Percentiles rank a stretch among this genome's conserved stretches.
Conservation (phyloP, 2,113 vertebrate genomes). For the Pollimyrus isidori region DNA sequence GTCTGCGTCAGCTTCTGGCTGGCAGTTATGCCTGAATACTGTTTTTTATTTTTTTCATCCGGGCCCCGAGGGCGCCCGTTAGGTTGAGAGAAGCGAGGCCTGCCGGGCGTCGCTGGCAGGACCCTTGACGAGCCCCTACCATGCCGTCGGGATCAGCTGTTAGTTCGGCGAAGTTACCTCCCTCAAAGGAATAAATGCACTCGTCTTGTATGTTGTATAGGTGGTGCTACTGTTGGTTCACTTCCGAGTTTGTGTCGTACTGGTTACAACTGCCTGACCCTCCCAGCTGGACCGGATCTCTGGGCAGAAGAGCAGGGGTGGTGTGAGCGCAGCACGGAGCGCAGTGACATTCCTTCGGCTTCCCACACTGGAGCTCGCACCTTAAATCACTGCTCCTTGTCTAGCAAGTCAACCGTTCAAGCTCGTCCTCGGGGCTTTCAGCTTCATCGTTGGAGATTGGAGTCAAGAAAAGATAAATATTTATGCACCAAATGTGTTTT, state of each 20-base stretch:
- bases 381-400: not conserved
- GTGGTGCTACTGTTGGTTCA: not conserved
- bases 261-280: not conserved
- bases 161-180: not conserved
- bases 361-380: not conserved
- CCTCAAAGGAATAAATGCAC: not conserved
- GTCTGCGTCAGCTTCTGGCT: not conserved
- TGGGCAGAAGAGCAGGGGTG: not conserved
- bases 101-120: not conserved
- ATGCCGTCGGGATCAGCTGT: not conserved
- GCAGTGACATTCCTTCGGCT: not conserved
- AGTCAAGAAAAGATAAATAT: constrained; percentile 70
- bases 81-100: not conserved
- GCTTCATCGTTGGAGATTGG: constrained; percentile 67
- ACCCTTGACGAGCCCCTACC: not conserved
- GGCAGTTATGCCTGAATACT: not conserved
- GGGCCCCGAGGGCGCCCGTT: not conserved
- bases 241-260: not conserved
- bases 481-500: constrained; percentile 75
- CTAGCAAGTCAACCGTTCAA: not conserved
- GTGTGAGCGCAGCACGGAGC: not conserved
- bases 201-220: not conserved
- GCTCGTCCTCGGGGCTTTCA: constrained; percentile 40
- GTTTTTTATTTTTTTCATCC: not conserved
- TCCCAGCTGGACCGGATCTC: not conserved